Percentiles rank a stretch among this genome's conserved stretches.
Evolutionary conservation across 2,888 invertebrate species (phyloP).

Genomic region (Cartodere bifasciata): DNA sequence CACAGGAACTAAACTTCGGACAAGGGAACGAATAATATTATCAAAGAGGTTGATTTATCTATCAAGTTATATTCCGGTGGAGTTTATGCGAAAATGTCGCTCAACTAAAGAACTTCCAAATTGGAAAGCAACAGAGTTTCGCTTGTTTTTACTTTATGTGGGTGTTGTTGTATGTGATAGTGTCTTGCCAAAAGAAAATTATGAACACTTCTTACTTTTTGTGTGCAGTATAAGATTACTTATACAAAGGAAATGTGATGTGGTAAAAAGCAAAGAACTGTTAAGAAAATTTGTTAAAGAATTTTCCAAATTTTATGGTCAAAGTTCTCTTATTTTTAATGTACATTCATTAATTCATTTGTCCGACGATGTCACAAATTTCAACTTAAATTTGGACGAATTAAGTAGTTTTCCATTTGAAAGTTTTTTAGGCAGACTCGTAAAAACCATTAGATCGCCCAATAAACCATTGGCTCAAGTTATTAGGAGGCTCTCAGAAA

Average conservation of each 20-base stretch:
- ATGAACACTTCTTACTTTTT: too few relatives aligned
- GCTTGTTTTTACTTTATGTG: too few relatives aligned
- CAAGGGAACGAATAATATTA: conserved; percentile 1
- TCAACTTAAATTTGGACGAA: neutral
- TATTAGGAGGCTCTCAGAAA: neutral
- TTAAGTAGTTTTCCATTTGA: conserved; percentile 1
- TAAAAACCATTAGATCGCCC: neutral
- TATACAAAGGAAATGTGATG: too few relatives aligned
- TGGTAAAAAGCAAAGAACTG: too few relatives aligned
- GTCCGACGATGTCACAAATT: neutral
- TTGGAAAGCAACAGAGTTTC: conserved; percentile 5
- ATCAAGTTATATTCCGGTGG: conserved; percentile 1
- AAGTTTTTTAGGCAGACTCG: conserved; percentile 1
- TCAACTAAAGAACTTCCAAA: conserved; percentile 2
- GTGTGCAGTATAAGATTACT: too few relatives aligned
- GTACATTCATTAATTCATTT: neutral
- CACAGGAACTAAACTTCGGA: neutral
- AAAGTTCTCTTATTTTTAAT: neutral
- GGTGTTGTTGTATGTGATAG: too few relatives aligned
- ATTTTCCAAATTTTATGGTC: too few relatives aligned
- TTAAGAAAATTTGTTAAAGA: too few relatives aligned
- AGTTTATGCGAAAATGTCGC: conserved; percentile 2
- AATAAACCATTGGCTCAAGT: neutral
- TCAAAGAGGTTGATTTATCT: conserved; percentile 1
- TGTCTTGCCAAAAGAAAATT: too few relatives aligned